phyloP scores from a whole-genome alignment of 2,113 vertebrate genomes.

The Calidris pygmaea region DNA sequence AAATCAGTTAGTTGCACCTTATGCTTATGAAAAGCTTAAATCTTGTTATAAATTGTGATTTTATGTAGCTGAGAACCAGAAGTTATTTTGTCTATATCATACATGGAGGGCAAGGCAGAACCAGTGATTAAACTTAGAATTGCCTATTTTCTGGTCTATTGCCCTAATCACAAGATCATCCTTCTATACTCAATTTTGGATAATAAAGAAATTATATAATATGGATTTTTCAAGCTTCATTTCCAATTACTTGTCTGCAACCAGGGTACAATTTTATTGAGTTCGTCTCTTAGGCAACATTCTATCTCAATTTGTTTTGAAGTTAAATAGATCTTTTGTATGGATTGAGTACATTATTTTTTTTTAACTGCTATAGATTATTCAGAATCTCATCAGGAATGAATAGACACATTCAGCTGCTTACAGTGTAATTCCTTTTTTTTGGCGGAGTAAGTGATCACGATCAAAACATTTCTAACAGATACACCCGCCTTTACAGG shows the following conservation, averaged over 20 bases:
- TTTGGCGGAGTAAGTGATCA: background rate
- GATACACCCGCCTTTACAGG: background rate
- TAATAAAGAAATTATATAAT: background rate
- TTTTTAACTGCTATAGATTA: background rate
- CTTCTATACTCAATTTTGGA: background rate
- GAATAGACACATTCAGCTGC: background rate
- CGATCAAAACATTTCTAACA: background rate
- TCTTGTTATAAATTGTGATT: background rate
- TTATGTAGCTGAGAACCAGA: background rate
- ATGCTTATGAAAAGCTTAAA: background rate
- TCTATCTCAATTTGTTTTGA: background rate
- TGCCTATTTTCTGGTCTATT: conserved; percentile 10
- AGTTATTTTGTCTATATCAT: background rate
- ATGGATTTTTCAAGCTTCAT: conserved; percentile 23
- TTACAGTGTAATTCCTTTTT: background rate
- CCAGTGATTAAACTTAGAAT: background rate
- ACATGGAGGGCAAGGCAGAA: background rate
- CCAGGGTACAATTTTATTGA: background rate
- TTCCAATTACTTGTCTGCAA: background rate
- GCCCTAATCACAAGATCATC: background rate
- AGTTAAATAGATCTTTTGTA: background rate
- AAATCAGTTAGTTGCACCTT: background rate
- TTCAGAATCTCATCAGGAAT: background rate
- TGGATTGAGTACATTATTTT: background rate
- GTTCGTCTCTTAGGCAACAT: background rate